Evolutionary conservation across 2,888 invertebrate species (phyloP).

Genomic region (Amblyjoppa proteus): DNA sequence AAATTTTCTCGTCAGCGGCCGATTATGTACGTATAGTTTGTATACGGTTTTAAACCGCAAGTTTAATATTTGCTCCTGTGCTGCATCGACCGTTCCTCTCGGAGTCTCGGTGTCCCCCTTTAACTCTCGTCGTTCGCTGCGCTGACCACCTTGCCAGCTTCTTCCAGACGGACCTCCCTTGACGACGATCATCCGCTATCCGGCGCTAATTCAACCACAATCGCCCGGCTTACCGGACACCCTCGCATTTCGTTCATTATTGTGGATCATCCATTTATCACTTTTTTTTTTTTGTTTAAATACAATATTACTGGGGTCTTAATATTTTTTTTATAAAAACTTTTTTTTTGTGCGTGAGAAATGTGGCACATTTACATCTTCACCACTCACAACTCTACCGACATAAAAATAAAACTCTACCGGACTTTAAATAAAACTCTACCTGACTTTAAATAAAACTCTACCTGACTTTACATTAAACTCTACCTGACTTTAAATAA

Average conservation of each 20-base stretch:
- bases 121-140: neutral
- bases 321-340: neutral
- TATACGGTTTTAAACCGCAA: conserved; percentile 53
- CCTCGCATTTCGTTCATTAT: neutral
- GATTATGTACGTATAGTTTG: conserved; percentile 15
- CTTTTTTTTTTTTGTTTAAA: neutral
- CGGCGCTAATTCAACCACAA: conserved; percentile 43
- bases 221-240: neutral
- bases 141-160: conserved; percentile 35
- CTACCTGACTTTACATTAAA: no score
- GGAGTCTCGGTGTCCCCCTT: neutral
- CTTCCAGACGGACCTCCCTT: conserved; percentile 20
- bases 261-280: neutral
- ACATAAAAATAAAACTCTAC: no score
- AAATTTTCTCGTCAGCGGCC: conserved; percentile 40
- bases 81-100: conserved; percentile 31
- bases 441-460: no score
- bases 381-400: no score
- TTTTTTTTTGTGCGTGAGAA: neutral
- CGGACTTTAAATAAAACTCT: no score
- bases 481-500: no score
- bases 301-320: no score
- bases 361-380: neutral
- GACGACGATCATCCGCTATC: conserved; percentile 8
- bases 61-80: conserved; percentile 53